Evolutionary conservation across 2,113 vertebrate genomes (phyloP), one percentile per base, ranked within the genome.

Genomic region (Catagonus wagneri): DNA sequence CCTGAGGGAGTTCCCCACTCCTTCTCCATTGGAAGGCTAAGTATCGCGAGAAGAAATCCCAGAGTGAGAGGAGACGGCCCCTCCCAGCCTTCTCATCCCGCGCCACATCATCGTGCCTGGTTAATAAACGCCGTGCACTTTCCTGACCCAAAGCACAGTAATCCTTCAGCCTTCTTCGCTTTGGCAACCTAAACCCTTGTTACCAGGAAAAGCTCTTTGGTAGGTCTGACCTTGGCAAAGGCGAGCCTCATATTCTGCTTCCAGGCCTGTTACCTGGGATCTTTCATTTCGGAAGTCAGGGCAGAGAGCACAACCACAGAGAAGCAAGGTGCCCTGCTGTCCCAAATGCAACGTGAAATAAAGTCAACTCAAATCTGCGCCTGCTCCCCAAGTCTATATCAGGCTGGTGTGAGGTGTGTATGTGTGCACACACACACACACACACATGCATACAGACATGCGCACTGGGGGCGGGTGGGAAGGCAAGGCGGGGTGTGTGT

Each of bases 171-270:
- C 72, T 34, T 69, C 71, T 89, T 84, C 91, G 52, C 68, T 84
- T 92, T 78, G 96, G 95, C 93, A 90, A 81, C 2, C 6, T 32
- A 94, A 93, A 89, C 22, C 36, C 91, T 97, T 91, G 94, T 91
- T 79, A 92, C 52, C 68, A 61, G 93, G 52, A 76, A 29, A 65
- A 96, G 92, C 44, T 86, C 84, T 89, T 78, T 66, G 68, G 83
- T 83, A 85, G 81, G 89, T 68, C 68, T 79, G 65, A 95, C 84
- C 63, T 88, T 93, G 92, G 92, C 76, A 68, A 86, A 12, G 81
- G 16, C 81, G 79, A 6, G 14, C 12, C 36, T 94, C 32, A 36
- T 58, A 74, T n/a, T 90, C n/a, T 66, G 39, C 56, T 39, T 85
- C 29, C 0, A 93, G 84, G 60, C 52, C 68, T 96, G 27, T 66